A percentile compares a stretch with the other conserved stretches of the same genome.
These are phyloP conservation scores for Xenopus petersii DNA, from an alignment of 2,797 vertebrate genomes.

Conservation along the genomic window DNA sequence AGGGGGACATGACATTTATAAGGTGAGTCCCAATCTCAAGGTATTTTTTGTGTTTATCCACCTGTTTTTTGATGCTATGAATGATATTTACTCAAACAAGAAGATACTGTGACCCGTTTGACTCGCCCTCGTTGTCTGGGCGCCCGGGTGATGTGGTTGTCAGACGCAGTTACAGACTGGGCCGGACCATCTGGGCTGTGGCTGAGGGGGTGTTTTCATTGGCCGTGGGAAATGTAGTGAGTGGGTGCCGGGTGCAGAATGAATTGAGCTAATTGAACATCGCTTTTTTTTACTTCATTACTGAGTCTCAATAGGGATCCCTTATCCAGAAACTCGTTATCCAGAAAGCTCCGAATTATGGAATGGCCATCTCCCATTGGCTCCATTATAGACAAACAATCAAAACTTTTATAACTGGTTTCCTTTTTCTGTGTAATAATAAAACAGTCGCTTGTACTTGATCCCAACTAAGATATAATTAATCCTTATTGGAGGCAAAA, in stretches of 20 bases:
- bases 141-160: slow-evolving; percentile 60
- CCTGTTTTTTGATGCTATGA: slow-evolving; percentile 64
- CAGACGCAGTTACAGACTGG: slow-evolving; percentile 66
- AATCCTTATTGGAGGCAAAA: too few species aligned
- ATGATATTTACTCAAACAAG: slow-evolving; percentile 66
- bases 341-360: too few species aligned
- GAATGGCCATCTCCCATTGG: background rate
- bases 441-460: too few species aligned
- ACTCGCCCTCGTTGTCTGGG: slow-evolving; percentile 61
- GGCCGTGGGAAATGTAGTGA: slow-evolving; percentile 78
- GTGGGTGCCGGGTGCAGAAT: slow-evolving; percentile 64
- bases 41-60: slow-evolving; percentile 51
- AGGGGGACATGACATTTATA: background rate
- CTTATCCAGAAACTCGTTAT: too few species aligned
- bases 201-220: slow-evolving; percentile 64
- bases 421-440: too few species aligned
- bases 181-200: slow-evolving; percentile 69
- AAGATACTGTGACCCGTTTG: slow-evolving; percentile 61
- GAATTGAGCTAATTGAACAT: slow-evolving; percentile 85
- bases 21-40: background rate
- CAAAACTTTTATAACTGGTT: too few species aligned
- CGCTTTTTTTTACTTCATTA: slow-evolving; percentile 76
- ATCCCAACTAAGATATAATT: too few species aligned
- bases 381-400: too few species aligned
- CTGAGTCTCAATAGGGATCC: slow-evolving; percentile 63